phyloP scores from a whole-genome alignment of 2,113 vertebrate species.

The Engraulis encrasicolus region DNA sequence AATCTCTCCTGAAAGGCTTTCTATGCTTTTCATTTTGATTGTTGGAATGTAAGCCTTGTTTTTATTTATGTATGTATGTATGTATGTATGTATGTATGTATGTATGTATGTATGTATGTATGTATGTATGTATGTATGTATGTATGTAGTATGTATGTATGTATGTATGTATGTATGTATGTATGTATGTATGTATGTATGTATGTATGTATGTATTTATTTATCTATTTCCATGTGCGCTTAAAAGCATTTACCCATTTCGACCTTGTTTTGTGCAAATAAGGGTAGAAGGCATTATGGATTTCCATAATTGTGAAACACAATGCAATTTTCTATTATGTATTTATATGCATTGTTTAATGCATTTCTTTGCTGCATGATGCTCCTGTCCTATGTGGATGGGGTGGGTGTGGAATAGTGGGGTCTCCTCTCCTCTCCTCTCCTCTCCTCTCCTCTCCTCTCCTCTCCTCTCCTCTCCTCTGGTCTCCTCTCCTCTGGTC shows the following conservation, averaged over 20 bases:
- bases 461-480: background rate
- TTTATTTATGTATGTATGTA: too few species aligned
- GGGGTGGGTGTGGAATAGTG: too few species aligned
- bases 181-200: background rate
- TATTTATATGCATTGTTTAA: too few species aligned
- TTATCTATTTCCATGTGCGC: background rate
- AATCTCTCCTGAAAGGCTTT: background rate
- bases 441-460: background rate
- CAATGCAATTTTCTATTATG: too few species aligned
- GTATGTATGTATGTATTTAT: background rate
- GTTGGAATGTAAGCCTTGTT: background rate
- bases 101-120: background rate
- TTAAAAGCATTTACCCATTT: background rate
- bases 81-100: background rate
- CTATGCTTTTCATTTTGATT: conserved; percentile 11
- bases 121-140: too few species aligned
- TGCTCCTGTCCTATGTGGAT: background rate
- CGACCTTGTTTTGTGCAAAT: background rate
- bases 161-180: background rate
- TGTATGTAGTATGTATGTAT: too few species aligned
- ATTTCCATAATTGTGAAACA: background rate
- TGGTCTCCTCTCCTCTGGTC: background rate
- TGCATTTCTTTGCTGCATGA: background rate
- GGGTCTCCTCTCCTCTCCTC: background rate
- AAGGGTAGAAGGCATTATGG: background rate